phyloP scores from a whole-genome alignment of 2,797 vertebrate species.

The Onychomys leucogaster region DNA sequence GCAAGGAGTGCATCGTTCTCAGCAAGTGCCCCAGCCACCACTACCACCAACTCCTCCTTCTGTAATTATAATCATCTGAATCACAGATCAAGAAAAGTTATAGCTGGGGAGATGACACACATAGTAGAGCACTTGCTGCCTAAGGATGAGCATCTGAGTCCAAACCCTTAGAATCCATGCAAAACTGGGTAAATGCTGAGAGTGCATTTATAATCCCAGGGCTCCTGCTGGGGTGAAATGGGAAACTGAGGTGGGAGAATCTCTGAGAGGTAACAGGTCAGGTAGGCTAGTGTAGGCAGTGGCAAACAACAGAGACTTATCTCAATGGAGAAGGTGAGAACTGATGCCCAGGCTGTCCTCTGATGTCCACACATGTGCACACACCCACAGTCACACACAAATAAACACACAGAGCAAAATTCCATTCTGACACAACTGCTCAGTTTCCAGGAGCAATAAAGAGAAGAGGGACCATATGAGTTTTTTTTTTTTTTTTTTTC shows the following conservation, averaged over 20 bases:
- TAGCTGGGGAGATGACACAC: neutral
- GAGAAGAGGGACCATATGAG: neutral
- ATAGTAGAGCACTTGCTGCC: neutral
- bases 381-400: neutral
- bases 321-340: neutral
- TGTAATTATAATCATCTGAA: neutral
- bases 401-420: neutral
- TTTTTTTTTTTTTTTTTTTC: accelerated
- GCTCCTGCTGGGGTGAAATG: neutral
- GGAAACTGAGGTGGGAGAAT: neutral
- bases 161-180: neutral
- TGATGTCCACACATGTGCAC: neutral
- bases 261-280: neutral
- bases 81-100: neutral
- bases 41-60: neutral
- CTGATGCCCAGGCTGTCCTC: neutral
- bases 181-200: neutral
- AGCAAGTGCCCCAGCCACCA: neutral
- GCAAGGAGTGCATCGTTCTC: neutral
- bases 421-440: neutral
- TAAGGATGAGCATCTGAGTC: neutral
- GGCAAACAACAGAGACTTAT: neutral
- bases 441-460: neutral
- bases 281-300: neutral
- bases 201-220: neutral